Evolutionary conservation across 2,888 invertebrate genomes (phyloP), one percentile per base, ranked within the genome.

Genomic region (Allacma fusca): DNA sequence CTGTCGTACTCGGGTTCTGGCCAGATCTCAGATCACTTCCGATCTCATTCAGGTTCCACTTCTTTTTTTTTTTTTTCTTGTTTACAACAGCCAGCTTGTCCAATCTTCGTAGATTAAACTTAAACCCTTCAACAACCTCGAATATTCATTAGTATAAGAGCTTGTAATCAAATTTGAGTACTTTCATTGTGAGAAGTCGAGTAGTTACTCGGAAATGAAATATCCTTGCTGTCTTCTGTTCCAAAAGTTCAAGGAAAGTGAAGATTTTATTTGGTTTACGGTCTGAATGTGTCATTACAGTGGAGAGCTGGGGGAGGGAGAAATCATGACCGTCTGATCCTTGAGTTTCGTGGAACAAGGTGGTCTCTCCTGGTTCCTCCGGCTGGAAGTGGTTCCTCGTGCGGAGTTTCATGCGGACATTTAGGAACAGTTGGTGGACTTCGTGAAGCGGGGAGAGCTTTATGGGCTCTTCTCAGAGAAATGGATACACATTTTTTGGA

Each of bases 231-330:
- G 62, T 62, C n/a, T 62, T 23, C 26, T 57, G 7, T 57, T 4
- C 23, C n/a, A 23, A 62, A 23, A 62, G 26, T 62, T 62, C 1
- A 57, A 34, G 34, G 50, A 50, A 16, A 16, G 16, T 5, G 50
- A 50, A 50, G 16, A 50, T 50, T 5, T 50, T 16, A 5, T 50
- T 50, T 50, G 50, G 19, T 34, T 34, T 34, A 34, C 34, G 34
- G 5, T 9, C 34, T 50, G 50, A n/a, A 23, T 62, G 7, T 26
- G 26, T 62, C 62, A 34, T 29, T n/a, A 19, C 28, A 91, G 87
- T 91, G 91, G 91, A 87, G 90, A 78, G 88, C 90, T 57, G 90
- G 90, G n/a, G 89, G 89, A 29, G 90, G 90, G 13, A 88, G 90
- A 75, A 88, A 88, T 79, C 90, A 90, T 86, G 90, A 90, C 86